These are phyloP conservation scores for Linepithema humile DNA, from an alignment of 1,140 invertebrate species.

Conservation along the genomic window DNA sequence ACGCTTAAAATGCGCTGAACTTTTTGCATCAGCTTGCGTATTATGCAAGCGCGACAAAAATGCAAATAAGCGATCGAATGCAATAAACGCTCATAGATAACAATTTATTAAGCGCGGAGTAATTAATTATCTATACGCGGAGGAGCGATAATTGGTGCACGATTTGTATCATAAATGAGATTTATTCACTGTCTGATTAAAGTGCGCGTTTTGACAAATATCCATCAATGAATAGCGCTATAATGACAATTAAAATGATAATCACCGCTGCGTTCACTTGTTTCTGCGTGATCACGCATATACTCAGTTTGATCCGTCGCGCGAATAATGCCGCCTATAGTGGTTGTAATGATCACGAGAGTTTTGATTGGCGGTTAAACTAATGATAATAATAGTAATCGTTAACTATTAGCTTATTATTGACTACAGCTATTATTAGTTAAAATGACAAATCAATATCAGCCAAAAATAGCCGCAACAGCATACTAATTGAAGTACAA, in stretches of 20 bases:
- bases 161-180: background rate
- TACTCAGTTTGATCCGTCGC: background rate
- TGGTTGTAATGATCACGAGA: background rate
- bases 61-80: background rate
- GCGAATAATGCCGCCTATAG: background rate
- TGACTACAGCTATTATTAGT: background rate
- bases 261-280: background rate
- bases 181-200: background rate
- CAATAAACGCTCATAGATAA: background rate
- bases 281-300: background rate
- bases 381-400: background rate
- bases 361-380: background rate
- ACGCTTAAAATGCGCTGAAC: background rate
- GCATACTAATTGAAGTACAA: background rate
- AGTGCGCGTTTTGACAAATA: background rate
- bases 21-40: background rate
- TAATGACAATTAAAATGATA: slow-evolving; percentile 15
- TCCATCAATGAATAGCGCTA: background rate
- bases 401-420: background rate
- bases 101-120: slow-evolving; percentile 4
- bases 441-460: background rate
- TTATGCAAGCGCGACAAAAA: background rate
- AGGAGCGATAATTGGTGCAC: background rate
- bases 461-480: background rate
- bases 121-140: background rate